These are phyloP conservation scores for Pagrus major DNA, from an alignment of 2,113 vertebrate genomes.

Conservation along the genomic window DNA sequence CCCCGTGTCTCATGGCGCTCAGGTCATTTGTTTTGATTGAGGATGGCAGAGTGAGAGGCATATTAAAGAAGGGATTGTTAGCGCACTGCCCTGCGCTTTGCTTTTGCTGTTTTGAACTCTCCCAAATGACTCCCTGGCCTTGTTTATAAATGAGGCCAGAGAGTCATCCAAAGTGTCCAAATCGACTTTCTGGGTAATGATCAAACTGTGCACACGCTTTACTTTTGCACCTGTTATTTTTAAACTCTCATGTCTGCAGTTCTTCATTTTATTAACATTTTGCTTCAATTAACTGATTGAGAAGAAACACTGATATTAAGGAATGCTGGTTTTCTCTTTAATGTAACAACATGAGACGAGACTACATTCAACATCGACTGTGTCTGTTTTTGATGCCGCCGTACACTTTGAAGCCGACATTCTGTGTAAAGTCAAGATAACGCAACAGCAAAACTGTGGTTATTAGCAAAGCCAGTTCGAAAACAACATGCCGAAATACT, in stretches of 20 bases:
- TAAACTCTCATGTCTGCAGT: not conserved
- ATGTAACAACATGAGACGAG: not conserved
- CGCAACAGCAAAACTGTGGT: constrained; percentile 2
- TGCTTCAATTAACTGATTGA: not conserved
- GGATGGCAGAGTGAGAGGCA: constrained; percentile 59
- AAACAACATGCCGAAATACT: not conserved
- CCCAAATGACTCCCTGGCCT: constrained; percentile 16
- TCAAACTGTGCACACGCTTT: constrained; percentile 3
- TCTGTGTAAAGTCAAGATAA: not conserved
- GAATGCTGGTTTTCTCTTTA: not conserved
- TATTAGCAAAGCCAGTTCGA: not conserved
- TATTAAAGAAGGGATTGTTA: constrained; percentile 60
- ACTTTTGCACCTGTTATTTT: constrained; percentile 2
- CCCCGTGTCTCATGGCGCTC: constrained; percentile 49
- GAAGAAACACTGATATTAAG: not conserved
- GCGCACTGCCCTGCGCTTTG: constrained; percentile 24
- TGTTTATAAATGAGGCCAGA: constrained; percentile 32
- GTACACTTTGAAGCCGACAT: not conserved
- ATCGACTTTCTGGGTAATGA: constrained; percentile 39
- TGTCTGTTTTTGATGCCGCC: not conserved
- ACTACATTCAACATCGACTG: not conserved
- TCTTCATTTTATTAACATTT: constrained; percentile 12
- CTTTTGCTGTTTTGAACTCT: constrained; percentile 18
- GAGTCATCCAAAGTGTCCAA: constrained; percentile 15
- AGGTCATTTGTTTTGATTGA: constrained; percentile 71